Evolutionary conservation across 2,888 invertebrate genomes (phyloP), one percentile per base, ranked within the genome.

Genomic region (Temnothorax ravouxi): DNA sequence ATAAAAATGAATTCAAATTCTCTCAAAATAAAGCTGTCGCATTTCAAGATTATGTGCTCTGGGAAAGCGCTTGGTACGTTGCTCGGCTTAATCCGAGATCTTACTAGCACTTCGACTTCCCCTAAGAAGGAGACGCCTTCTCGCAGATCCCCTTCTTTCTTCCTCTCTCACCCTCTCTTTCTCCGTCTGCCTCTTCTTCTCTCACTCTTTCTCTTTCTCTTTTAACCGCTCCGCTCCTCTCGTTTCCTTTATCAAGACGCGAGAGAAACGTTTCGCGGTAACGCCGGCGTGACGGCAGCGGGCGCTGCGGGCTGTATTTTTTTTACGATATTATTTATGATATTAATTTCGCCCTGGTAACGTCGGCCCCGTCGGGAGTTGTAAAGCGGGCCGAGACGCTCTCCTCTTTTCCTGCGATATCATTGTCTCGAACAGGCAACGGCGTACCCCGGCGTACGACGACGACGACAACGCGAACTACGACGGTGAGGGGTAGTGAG

Each of bases 261-360:
- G 89, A 86, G 90, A 89, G 90, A 88, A 90, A 87, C 89, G 88
- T 91, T 91, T 88, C 88, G 87, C 87, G 86, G 90, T 84, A 88
- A 85, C 86, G 85, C 87, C 88, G 86, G 83, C 76, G 86, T 75
- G 87, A 84, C 84, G 83, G 77, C 77, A 83, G 83, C 84, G 87
- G 86, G 61, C 77, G 82, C 82, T 81, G 85, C 61, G 85, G 88
- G 90, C 89, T 91, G 91, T 93, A 93, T 93, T 94, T 93, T 94
- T 94, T 94, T 94, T 93, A 93, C 91, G 93, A 93, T 93, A 94
- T 94, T 95, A 94, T 95, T 95, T 95, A 95, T 94, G 95, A 94
- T 94, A 95, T 95, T 95, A 95, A 95, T 95, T 95, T 95, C 90
- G 91, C 92, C 88, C 86, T 89, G 90, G 91, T 91, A 91, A 91